Conservation (phyloP, 2,113 vertebrate genomes). For the Percina caprodes region DNA sequence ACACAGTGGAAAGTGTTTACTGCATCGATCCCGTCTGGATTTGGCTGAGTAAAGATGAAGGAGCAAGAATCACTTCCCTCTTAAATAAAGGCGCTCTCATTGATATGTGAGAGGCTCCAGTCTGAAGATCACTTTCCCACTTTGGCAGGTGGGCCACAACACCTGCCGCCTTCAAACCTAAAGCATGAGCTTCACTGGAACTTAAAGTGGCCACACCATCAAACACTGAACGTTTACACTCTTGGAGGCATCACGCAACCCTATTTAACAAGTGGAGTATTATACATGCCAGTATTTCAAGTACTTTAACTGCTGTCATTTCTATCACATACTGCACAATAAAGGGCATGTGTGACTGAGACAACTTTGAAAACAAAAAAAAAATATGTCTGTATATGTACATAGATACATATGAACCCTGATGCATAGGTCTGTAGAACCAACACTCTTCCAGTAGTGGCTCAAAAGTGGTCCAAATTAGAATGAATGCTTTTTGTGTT, state of each 20-base stretch:
- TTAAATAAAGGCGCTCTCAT: conserved; percentile 65
- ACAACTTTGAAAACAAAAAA: background rate
- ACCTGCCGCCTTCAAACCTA: conserved; percentile 46
- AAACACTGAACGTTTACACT: conserved; percentile 28
- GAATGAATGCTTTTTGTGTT: background rate
- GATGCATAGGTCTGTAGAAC: background rate
- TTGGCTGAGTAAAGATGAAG: conserved; percentile 19
- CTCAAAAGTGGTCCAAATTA: background rate
- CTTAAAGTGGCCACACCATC: conserved; percentile 45
- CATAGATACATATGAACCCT: background rate
- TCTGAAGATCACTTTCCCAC: conserved; percentile 39
- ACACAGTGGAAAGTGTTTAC: background rate
- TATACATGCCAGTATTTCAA: conserved; percentile 24
- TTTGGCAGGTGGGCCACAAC: conserved; percentile 50
- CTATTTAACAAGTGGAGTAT: conserved; percentile 5
- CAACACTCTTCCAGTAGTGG: background rate
- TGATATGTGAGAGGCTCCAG: conserved; percentile 55
- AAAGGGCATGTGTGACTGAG: background rate
- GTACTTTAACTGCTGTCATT: conserved; percentile 27
- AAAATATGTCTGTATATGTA: background rate
- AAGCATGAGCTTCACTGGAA: conserved; percentile 38
- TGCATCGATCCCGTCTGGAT: conserved; percentile 17
- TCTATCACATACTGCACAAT: conserved; percentile 11
- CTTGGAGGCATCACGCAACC: conserved; percentile 14
- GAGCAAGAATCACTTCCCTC: conserved; percentile 5